Conservation (phyloP, 2,888 invertebrate genomes). For the Euzetes globulus region DNA sequence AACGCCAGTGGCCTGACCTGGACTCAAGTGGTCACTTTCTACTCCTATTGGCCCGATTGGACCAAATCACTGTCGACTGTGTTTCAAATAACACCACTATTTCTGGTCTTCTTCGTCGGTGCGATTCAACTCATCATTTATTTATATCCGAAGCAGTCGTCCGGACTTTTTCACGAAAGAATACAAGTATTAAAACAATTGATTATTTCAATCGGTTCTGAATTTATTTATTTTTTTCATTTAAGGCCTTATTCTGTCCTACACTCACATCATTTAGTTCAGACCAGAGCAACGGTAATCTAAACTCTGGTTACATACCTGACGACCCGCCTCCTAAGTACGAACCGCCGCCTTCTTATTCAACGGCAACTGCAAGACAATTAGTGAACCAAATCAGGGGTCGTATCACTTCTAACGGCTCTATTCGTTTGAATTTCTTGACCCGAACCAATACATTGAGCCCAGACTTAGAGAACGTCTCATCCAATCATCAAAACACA, state of each 20-base stretch:
- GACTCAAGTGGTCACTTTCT: conserved; percentile 31
- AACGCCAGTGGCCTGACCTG: conserved; percentile 30
- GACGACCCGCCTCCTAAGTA: conserved; percentile 81
- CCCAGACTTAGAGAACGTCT: not conserved
- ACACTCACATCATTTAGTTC: not conserved
- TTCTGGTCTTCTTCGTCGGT: conserved; percentile 53
- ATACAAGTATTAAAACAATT: not conserved
- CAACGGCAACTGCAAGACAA: conserved; percentile 68
- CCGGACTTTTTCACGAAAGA: conserved; percentile 19
- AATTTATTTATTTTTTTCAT: not conserved
- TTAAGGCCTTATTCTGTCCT: conserved; percentile 27
- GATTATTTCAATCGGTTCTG: not conserved
- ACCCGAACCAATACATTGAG: not conserved
- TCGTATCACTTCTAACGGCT: not conserved
- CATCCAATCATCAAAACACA: not conserved
- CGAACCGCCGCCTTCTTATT: conserved; percentile 85
- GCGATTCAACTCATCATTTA: conserved; percentile 11
- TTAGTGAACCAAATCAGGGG: conserved; percentile 39
- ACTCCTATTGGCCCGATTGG: conserved; percentile 68
- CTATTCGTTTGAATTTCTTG: conserved; percentile 15
- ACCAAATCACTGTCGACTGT: conserved; percentile 66
- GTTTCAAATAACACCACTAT: conserved; percentile 64
- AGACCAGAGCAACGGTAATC: conserved; percentile 31
- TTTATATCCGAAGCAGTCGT: conserved; percentile 20
- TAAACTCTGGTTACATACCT: conserved; percentile 36